A percentile compares a stretch with the other conserved stretches of the same genome.
These are phyloP conservation scores for Nymphalis polychloros DNA, from an alignment of 2,888 invertebrate species.

Conservation along the genomic window DNA sequence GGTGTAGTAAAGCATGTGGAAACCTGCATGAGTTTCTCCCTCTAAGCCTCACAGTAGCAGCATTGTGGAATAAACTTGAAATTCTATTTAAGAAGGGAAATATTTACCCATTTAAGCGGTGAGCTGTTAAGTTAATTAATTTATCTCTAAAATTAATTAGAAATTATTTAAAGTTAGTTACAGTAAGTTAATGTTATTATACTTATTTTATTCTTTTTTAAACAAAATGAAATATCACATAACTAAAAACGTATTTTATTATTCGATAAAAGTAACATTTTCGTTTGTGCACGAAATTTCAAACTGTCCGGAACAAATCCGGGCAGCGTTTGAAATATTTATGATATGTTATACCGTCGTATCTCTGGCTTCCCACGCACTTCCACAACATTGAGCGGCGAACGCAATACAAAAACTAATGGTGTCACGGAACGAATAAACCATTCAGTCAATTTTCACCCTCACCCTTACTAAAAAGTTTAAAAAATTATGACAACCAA, in stretches of 20 bases:
- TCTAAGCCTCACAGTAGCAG: too few relatives aligned
- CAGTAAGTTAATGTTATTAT: too few relatives aligned
- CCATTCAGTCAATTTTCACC: constrained; percentile 17
- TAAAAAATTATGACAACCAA: constrained; percentile 11
- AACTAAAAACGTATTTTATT: constrained; percentile 15
- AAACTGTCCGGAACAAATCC: constrained; percentile 59
- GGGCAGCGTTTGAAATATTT: constrained; percentile 62
- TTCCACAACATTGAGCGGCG: constrained; percentile 72
- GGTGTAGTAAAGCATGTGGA: too few relatives aligned
- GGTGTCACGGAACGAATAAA: constrained; percentile 52
- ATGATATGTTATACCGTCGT: constrained; percentile 61
- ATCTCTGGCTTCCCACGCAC: constrained; percentile 69
- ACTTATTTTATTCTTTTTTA: too few relatives aligned
- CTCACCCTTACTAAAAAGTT: constrained; percentile 18
- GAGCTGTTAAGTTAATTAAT: too few relatives aligned
- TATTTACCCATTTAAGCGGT: too few relatives aligned
- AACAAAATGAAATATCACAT: too few relatives aligned
- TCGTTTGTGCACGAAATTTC: constrained; percentile 44
- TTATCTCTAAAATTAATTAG: too few relatives aligned
- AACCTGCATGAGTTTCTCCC: too few relatives aligned
- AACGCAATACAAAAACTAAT: constrained; percentile 55
- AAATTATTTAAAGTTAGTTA: too few relatives aligned
- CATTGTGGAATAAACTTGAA: too few relatives aligned
- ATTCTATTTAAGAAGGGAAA: too few relatives aligned
- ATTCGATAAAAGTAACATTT: constrained; percentile 16